Base-by-base conservation (phyloP, 2,113 vertebrate genomes). In the Centropristis striata region DNA sequence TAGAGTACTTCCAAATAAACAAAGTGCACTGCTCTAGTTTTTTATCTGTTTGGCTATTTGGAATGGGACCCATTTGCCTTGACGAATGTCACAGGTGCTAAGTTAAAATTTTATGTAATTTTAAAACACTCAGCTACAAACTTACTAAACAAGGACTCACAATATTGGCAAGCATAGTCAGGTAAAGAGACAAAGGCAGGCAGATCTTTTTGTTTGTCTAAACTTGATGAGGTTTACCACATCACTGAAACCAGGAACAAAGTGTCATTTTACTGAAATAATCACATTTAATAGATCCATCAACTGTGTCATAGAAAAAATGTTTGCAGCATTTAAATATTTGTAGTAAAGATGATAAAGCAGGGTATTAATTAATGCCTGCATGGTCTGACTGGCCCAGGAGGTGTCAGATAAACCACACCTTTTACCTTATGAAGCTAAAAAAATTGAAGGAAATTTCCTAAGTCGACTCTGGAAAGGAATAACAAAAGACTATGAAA, bases 21-120 rank as follows among this genome's bases (percentile, higher is more conserved):
- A 84, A 68, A 49, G 25, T 63, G 61, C 50, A 42, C 67, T 69
- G 28, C 4, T 51, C 39, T 20, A 25, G 39, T 44, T 76, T 79
- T n/a, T 73, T 41, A 72, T 73, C 39, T 54, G 41, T 46, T 9
- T 16, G 25, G 11, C 10, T 54, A 10, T 58, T 73, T 71, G 42
- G 11, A 75, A 57, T 6, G 8, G 37, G 32, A 49, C 13, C 18
- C 7, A 28, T 54, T 70, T 8, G 15, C 51, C 12, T 37, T 32
- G 70, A n/a, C 8, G 68, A 21, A 66, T 51, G 15, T 69, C 20
- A 51, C 18, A 8, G 7, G 7, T 20, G 23, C 74, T 39, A 70
- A 77, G 1, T 5, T 59, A 12, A 1, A 50, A 37, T 53, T 78
- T 39, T 57, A 78, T 75, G 47, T 47, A 27, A 41, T 44, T 75